phyloP scores from a whole-genome alignment of 2,888 invertebrate genomes.

The Apodemia duryi region DNA sequence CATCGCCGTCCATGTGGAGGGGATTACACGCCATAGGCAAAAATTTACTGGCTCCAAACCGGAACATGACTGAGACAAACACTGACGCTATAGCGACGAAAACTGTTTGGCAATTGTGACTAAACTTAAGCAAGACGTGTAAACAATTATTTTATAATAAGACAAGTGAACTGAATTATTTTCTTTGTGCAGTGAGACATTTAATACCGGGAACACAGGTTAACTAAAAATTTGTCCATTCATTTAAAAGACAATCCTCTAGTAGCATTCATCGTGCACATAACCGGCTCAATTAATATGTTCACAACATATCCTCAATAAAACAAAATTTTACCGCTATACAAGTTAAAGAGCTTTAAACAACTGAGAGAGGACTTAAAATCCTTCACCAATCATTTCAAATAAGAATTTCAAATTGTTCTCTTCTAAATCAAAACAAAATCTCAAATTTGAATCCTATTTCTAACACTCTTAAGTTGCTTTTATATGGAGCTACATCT shows the following conservation, averaged over 20 bases:
- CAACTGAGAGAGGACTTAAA: conserved; percentile 71
- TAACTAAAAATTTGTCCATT: conserved; percentile 1
- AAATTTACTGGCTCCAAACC: no score
- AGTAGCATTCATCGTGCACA: conserved; percentile 16
- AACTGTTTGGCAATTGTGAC: no score
- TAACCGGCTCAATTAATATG: conserved; percentile 58
- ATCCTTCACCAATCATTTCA: conserved; percentile 71
- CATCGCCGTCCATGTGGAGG: no score
- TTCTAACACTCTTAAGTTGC: not conserved
- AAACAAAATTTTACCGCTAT: conserved; percentile 71
- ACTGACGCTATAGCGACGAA: no score
- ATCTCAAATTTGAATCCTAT: conserved; percentile 28
- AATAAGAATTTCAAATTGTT: conserved; percentile 76
- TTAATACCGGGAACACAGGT: not conserved
- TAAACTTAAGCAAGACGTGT: no score
- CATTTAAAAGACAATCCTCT: conserved; percentile 11
- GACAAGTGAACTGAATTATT: no score
- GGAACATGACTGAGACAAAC: no score
- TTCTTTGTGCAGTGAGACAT: no score
- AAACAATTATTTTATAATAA: no score
- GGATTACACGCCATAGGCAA: no score
- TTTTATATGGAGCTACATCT: conserved; percentile 12
- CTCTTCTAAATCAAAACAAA: conserved; percentile 43
- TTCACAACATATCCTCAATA: conserved; percentile 60
- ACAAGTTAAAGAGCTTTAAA: conserved; percentile 63